Conservation (phyloP, 2,113 vertebrate genomes). For the Xerus inauris region DNA sequence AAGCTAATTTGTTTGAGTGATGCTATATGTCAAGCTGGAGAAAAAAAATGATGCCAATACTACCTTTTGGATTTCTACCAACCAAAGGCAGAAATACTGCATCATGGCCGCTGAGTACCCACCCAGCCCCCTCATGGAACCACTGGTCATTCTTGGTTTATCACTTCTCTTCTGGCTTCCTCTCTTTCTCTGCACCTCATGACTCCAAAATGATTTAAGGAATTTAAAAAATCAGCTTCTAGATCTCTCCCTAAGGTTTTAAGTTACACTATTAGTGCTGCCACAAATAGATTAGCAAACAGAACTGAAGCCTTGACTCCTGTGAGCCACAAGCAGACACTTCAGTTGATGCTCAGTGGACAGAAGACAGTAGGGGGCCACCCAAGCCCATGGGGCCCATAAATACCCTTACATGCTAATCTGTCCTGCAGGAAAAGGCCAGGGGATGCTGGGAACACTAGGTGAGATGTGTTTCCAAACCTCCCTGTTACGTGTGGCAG, state of each 20-base stretch:
- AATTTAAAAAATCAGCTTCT: neutral
- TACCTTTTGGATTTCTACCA: neutral
- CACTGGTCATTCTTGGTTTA: neutral
- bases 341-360: neutral
- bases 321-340: neutral
- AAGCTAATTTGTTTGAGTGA: constrained; percentile 30
- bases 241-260: neutral
- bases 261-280: neutral
- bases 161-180: neutral
- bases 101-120: neutral
- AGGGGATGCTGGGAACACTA: neutral
- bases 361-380: rapidly evolving
- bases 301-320: neutral
- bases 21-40: neutral
- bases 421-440: neutral
- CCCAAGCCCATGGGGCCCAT: no score
- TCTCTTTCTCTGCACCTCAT: neutral
- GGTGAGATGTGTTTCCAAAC: neutral
- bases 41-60: neutral
- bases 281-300: neutral
- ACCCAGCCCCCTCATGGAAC: neutral
- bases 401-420: no score
- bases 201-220: neutral
- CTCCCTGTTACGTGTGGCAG: neutral
- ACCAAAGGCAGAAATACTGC: neutral